Percentiles rank a stretch among this genome's conserved stretches.
phyloP scores from a whole-genome alignment of 1,140 invertebrate genomes.

The Theocolax elegans region DNA sequence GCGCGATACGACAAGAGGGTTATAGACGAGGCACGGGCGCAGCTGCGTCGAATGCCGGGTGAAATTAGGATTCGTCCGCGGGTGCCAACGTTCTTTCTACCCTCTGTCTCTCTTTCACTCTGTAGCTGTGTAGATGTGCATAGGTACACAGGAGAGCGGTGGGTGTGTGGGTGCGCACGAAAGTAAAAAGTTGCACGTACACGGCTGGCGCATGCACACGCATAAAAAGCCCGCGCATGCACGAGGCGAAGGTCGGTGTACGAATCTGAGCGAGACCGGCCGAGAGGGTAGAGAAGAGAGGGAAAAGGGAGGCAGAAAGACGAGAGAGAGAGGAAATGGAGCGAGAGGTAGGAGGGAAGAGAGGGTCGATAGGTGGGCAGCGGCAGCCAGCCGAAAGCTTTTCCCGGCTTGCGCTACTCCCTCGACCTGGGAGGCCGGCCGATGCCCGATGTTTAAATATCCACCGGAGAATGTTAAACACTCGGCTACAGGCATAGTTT shows the following conservation, averaged over 20 bases:
- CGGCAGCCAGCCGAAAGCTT: slow-evolving; percentile 22
- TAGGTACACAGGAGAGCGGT: too few relatives aligned
- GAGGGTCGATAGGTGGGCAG: background rate
- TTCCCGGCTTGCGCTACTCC: slow-evolving; percentile 20
- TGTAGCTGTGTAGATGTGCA: too few relatives aligned
- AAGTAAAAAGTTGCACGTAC: slow-evolving; percentile 19
- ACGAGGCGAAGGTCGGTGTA: slow-evolving; percentile 33
- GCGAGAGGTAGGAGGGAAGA: background rate
- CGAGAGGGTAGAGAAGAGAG: slow-evolving; percentile 32
- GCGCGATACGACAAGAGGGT: slow-evolving; percentile 1
- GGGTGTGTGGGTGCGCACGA: background rate
- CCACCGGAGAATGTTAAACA: slow-evolving; percentile 58
- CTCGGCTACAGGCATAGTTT: slow-evolving; percentile 43
- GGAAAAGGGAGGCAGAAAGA: slow-evolving; percentile 24
- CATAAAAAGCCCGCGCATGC: slow-evolving; percentile 42
- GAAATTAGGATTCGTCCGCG: slow-evolving; percentile 55
- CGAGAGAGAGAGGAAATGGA: background rate
- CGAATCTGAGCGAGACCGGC: slow-evolving; percentile 24
- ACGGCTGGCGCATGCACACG: slow-evolving; percentile 22
- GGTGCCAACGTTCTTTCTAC: slow-evolving; percentile 27
- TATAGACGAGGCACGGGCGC: slow-evolving; percentile 42
- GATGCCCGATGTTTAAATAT: slow-evolving; percentile 58
- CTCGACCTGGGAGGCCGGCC: slow-evolving; percentile 39
- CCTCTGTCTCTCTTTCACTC: too few relatives aligned
- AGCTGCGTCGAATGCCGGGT: slow-evolving; percentile 58